phyloP scores from a whole-genome alignment of 2,888 invertebrate genomes.

The Pachymerium ferrugineum region DNA sequence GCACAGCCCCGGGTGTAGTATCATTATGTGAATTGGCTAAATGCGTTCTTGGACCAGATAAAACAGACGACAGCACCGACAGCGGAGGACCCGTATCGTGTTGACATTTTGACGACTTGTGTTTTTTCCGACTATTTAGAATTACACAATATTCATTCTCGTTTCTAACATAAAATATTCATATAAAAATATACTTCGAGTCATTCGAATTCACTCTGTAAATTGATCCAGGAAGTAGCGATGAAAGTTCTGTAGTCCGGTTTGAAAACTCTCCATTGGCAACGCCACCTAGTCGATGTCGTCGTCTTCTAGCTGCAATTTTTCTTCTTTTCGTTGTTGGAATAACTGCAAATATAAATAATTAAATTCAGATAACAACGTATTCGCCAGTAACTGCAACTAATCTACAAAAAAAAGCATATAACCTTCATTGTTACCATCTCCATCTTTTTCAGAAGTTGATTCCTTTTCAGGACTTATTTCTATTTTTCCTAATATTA shows the following conservation, averaged over 20 bases:
- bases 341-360: constrained; percentile 33
- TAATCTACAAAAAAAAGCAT: constrained; percentile 14
- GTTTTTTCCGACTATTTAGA: not conserved
- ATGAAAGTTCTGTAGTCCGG: constrained; percentile 38
- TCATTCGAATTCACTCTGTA: constrained; percentile 34
- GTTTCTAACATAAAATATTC: too few relatives aligned
- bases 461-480: constrained; percentile 40
- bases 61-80: constrained; percentile 41
- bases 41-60: constrained; percentile 53
- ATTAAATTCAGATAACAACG: not conserved
- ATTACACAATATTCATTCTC: not conserved
- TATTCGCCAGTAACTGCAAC: not conserved
- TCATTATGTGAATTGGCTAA: constrained; percentile 75
- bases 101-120: constrained; percentile 34
- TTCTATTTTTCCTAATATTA: constrained; percentile 38
- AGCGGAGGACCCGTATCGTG: constrained; percentile 42
- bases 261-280: constrained; percentile 34
- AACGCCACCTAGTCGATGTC: constrained; percentile 37
- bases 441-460: constrained; percentile 33
- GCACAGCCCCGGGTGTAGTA: constrained; percentile 74
- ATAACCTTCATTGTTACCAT: constrained; percentile 33
- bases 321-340: constrained; percentile 40
- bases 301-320: constrained; percentile 39
- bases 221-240: constrained; percentile 37
- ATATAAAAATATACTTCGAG: not conserved